A percentile compares a stretch with the other conserved stretches of the same genome.
phyloP scores from a whole-genome alignment of 2,113 vertebrate species.

The Spea bombifrons region DNA sequence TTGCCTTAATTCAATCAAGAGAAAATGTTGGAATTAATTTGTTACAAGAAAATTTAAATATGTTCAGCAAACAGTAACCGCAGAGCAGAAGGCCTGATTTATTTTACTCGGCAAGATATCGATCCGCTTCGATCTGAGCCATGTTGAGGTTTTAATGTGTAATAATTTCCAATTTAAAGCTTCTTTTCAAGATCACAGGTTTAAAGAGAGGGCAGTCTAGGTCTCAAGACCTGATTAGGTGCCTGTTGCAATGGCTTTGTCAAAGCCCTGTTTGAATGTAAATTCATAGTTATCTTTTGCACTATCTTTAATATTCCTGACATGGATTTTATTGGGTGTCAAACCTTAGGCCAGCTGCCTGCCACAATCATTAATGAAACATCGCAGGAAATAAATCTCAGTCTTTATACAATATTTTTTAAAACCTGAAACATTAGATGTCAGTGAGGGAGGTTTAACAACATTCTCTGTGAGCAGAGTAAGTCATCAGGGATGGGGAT shows the following conservation, averaged over 20 bases:
- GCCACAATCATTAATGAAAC: slow-evolving; percentile 83
- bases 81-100: slow-evolving; percentile 92
- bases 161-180: slow-evolving; percentile 99
- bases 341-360: slow-evolving; percentile 76
- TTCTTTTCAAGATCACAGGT: slow-evolving; percentile 95
- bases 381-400: slow-evolving; percentile 84
- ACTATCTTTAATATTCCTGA: slow-evolving; percentile 90
- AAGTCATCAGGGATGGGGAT: slow-evolving; percentile 59
- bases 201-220: slow-evolving; percentile 88
- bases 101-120: slow-evolving; percentile 96
- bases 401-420: slow-evolving; percentile 75
- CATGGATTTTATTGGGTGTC: slow-evolving; percentile 91
- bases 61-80: slow-evolving; percentile 94
- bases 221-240: slow-evolving; percentile 87
- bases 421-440: slow-evolving; percentile 78
- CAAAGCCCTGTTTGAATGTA: slow-evolving; percentile 94
- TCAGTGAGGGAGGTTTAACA: slow-evolving; percentile 70
- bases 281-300: slow-evolving; percentile 89
- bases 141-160: slow-evolving; percentile 98
- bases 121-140: slow-evolving; percentile 93
- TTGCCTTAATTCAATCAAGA: slow-evolving; percentile 99
- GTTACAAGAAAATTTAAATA: slow-evolving; percentile 99
- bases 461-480: slow-evolving; percentile 53
- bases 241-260: slow-evolving; percentile 95
- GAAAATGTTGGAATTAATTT: slow-evolving; percentile 99